Base-by-base conservation (phyloP, 2,888 invertebrate genomes). In the Acanthopleura granulata region DNA sequence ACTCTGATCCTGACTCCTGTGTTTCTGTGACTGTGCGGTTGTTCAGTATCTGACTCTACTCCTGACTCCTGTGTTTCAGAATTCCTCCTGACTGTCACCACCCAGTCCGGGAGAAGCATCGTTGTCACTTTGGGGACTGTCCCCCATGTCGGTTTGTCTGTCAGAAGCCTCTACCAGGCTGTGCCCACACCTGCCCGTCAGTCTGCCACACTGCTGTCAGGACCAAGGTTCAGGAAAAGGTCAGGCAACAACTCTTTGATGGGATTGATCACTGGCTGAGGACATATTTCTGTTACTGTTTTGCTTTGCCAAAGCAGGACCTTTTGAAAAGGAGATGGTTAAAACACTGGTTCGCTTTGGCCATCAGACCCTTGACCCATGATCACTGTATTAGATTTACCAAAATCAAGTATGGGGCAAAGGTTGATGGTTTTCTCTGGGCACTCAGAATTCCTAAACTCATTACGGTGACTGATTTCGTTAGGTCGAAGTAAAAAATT, bases 1-100 rank as follows among this genome's bases (percentile, higher is more conserved):
- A 22, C 61, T 61, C n/a, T n/a, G n/a, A 25, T n/a, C n/a, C 25
- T 61, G 61, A 22, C 61, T 61, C n/a, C n/a, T n/a, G n/a, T n/a
- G n/a, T 4, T n/a, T 25, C 25, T 61, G 61, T 25, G 25, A 4
- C 12, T 22, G 4, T 25, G n/a, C n/a, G 3, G 11, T 25, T 25
- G 61, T 61, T 61, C 61, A 3, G 11, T 11, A 61, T 61, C 61
- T 61, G 15, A 51, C 16, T 51, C 15, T 51, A 12, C 14, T 70
- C 25, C 15, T 80, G 84, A 75, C 40, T 6, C 3, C 40, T 40
- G 40, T 40, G 40, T 40, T 40, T 40, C 80, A 91, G 94, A 84
- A 92, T 94, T 71, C 94, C 95, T 51, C 94, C 96, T 4, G 94
- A 95, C 87, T 98, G 98, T 91, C 95, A 97, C 83, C 98, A 98